Evolutionary conservation across 2,888 invertebrate genomes (phyloP), one percentile per base, ranked within the genome.

Genomic region (Cantharis flavilabris): DNA sequence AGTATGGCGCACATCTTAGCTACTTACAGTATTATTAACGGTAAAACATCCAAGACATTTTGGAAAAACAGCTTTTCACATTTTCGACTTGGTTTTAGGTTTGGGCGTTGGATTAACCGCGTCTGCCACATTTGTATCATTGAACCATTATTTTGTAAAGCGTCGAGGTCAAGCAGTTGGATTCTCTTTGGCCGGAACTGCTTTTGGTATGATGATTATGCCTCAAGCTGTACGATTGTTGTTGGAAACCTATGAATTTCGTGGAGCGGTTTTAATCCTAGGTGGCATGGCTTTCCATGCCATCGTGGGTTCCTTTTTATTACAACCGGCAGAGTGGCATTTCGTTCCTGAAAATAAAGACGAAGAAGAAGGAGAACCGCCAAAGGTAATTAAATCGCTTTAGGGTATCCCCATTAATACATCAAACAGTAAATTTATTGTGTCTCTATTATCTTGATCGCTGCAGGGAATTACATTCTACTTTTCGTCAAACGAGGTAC

Each of bases 161-260:
- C 93, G 93, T 86, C 91, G 95, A 20, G 95, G 95, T 0, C 95
- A 95, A 86, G 95, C 95, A 0, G 94, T 95, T 9, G 95, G 95
- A 0, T 89, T 94, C 23, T 94, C 95, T 0, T 93, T 95, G 91
- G 95, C 95, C 0, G 95, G 95, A 0, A 94, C 95, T 0, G 94
- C 95, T 4, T 90, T 95, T 82, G 95, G 95, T 3, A 92, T 95
- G 89, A 92, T 95, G 91, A 90, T 95, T 77, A 93, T 95, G 92
- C 95, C 95, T 0, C 95, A 95, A 85, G 90, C 94, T 77, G 93
- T 94, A 78, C 90, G 92, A 70, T 81, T 93, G 5, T 88, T 94
- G 13, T 88, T 94, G 9, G 91, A 91, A 69, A 90, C 89, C 75
- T 94, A 90, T 83, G 91, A 91, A 70, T 94, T 94, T 86, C 89